A percentile compares a stretch with the other conserved stretches of the same genome.
Conservation (phyloP, 2,113 vertebrate species). For the Thinocorus orbignyianus region DNA sequence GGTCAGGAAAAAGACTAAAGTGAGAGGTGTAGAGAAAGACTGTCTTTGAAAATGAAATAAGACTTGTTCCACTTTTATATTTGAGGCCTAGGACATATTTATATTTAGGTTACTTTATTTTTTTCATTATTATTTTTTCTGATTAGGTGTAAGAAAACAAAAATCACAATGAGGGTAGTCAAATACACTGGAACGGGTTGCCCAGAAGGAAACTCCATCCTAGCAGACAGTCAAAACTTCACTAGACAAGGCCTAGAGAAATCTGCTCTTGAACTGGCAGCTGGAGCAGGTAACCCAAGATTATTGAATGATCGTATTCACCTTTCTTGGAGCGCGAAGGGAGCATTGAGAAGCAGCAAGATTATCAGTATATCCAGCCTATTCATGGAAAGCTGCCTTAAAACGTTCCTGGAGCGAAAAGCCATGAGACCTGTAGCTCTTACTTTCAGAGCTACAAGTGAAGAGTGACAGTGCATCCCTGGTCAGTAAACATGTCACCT, state of each 20-base stretch:
- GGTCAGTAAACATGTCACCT: background rate
- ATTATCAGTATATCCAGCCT: background rate
- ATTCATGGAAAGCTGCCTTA: background rate
- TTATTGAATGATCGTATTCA: accelerated
- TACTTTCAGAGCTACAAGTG: background rate
- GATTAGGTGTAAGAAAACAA: background rate
- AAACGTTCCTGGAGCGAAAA: background rate
- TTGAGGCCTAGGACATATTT: background rate
- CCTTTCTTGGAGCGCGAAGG: background rate
- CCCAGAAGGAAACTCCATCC: background rate
- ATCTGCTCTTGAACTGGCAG: background rate
- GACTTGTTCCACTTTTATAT: background rate
- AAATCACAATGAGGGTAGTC: background rate
- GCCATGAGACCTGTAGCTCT: background rate
- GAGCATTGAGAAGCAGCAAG: background rate
- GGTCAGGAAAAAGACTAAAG: background rate
- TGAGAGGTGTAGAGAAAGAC: background rate
- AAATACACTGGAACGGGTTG: background rate
- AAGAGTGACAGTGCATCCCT: background rate
- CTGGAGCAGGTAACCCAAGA: background rate
- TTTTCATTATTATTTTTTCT: background rate
- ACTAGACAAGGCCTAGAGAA: background rate
- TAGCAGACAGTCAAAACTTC: background rate
- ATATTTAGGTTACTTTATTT: background rate
- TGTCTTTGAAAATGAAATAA: background rate